phyloP scores from a whole-genome alignment of 2,113 vertebrate species.

The Perca schrenkii region DNA sequence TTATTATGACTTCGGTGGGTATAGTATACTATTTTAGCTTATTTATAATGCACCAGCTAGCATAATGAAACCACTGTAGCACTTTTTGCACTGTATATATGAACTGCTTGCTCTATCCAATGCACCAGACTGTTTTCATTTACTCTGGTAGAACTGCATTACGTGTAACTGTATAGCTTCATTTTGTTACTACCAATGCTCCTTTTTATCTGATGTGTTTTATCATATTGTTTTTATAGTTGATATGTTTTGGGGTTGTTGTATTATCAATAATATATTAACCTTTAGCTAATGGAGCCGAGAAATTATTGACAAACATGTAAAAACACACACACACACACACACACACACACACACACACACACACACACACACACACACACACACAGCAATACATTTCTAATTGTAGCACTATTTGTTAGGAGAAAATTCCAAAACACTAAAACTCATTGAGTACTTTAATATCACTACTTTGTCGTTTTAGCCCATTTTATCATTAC shows the following conservation, averaged over 20 bases:
- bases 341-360: slow-evolving; percentile 9
- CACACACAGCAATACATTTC: slow-evolving; percentile 10
- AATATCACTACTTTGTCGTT: slow-evolving; percentile 60
- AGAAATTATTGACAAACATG: slow-evolving; percentile 48
- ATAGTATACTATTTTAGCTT: slow-evolving; percentile 69
- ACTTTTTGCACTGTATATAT: slow-evolving; percentile 83
- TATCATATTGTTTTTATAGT: slow-evolving; percentile 64
- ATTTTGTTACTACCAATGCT: slow-evolving; percentile 71
- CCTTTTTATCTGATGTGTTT: slow-evolving; percentile 68
- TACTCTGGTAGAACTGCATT: slow-evolving; percentile 64
- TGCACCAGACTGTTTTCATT: slow-evolving; percentile 62
- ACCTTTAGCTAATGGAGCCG: slow-evolving; percentile 50
- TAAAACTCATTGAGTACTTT: slow-evolving; percentile 42
- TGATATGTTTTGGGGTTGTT: slow-evolving; percentile 45
- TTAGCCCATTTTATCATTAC: slow-evolving; percentile 40
- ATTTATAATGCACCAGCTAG: slow-evolving; percentile 81
- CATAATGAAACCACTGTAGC: slow-evolving; percentile 76
- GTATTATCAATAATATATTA: slow-evolving; percentile 65
- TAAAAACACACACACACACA: slow-evolving; percentile 25
- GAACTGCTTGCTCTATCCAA: slow-evolving; percentile 61
- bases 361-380: slow-evolving; percentile 14
- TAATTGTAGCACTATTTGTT: slow-evolving; percentile 44
- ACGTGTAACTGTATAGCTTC: slow-evolving; percentile 69
- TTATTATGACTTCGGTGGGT: slow-evolving; percentile 58
- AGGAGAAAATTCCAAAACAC: slow-evolving; percentile 19